A percentile compares a stretch with the other conserved stretches of the same genome.
These are phyloP conservation scores for Chrysomela aeneicollis DNA, from an alignment of 2,888 invertebrate species.

Conservation along the genomic window DNA sequence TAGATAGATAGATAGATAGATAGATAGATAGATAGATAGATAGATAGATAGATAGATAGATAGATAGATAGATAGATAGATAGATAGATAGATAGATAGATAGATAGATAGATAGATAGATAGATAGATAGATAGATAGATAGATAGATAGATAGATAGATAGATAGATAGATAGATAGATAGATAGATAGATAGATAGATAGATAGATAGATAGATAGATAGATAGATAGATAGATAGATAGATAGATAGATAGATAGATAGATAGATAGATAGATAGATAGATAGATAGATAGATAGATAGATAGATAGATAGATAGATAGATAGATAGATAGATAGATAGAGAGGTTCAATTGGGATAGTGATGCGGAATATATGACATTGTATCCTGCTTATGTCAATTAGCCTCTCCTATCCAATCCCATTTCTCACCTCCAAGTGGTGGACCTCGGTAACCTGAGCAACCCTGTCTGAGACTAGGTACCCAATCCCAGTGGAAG, in stretches of 20 bases:
- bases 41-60: constrained; percentile 11
- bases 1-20: not conserved
- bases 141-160: constrained; percentile 11
- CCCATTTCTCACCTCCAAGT: no score
- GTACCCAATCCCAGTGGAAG: no score
- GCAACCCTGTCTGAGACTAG: no score
- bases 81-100: constrained; percentile 11
- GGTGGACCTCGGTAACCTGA: no score
- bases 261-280: not conserved
- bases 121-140: constrained; percentile 9
- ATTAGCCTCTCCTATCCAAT: no score
- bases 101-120: constrained; percentile 9
- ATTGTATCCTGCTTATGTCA: no score
- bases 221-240: constrained; percentile 9
- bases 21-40: constrained; percentile 9
- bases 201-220: constrained; percentile 3
- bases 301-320: constrained; percentile 1
- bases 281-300: constrained; percentile 1
- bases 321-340: not conserved
- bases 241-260: not conserved
- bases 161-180: constrained; percentile 8
- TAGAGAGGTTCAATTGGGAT: no score
- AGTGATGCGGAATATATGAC: no score
- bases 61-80: constrained; percentile 7
- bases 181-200: constrained; percentile 2